Conservation (phyloP, 2,797 vertebrate species). For the Cetoscarus ocellatus region DNA sequence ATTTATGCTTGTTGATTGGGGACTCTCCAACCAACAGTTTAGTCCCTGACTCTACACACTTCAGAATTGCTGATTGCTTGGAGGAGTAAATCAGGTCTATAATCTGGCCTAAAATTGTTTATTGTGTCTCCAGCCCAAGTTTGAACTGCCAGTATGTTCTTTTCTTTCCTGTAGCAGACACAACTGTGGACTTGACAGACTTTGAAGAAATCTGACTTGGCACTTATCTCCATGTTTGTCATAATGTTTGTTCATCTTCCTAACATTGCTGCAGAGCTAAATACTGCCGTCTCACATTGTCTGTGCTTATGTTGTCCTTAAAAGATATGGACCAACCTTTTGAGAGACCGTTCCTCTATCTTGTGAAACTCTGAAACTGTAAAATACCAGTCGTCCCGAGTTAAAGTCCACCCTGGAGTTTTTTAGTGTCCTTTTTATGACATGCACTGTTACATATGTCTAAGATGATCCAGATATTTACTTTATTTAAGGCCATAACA, state of each 20-base stretch:
- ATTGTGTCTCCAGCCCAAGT: too few relatives aligned
- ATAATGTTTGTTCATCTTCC: background rate
- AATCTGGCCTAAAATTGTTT: too few relatives aligned
- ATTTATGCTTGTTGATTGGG: too few relatives aligned
- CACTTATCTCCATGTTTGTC: conserved; percentile 13
- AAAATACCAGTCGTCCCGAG: conserved; percentile 56
- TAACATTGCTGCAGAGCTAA: conserved; percentile 53
- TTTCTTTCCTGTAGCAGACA: conserved; percentile 14
- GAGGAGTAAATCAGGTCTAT: too few relatives aligned
- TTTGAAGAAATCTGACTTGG: conserved; percentile 19
- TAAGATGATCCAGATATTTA: conserved; percentile 43
- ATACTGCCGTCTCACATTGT: conserved; percentile 54
- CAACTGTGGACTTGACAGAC: conserved; percentile 6
- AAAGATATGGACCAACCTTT: conserved; percentile 45
- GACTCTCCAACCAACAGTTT: too few relatives aligned
- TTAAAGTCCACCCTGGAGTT: conserved; percentile 27
- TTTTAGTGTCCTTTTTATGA: conserved; percentile 34
- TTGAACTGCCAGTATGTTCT: conserved; percentile 29
- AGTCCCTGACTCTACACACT: too few relatives aligned
- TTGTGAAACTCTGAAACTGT: conserved; percentile 60
- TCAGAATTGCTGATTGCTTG: too few relatives aligned
- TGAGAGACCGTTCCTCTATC: conserved; percentile 35
- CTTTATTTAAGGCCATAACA: conserved; percentile 48
- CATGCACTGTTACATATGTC: conserved; percentile 51
- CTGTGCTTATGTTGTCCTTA: conserved; percentile 42